These are phyloP conservation scores for Cataglyphis cursor DNA, from an alignment of 2,888 invertebrate species.

Conservation along the genomic window DNA sequence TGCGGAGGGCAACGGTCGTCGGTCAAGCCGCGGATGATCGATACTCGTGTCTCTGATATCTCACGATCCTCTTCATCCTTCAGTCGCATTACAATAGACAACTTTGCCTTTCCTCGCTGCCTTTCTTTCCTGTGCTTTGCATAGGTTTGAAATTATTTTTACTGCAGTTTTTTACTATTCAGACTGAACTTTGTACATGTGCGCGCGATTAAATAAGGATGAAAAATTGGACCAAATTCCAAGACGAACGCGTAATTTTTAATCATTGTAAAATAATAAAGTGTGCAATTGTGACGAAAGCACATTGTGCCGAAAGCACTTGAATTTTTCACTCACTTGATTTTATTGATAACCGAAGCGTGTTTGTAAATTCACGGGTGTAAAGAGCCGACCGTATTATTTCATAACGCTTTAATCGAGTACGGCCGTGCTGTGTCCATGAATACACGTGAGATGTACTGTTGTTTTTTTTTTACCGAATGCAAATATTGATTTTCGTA, in stretches of 20 bases:
- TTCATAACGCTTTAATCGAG: constrained; percentile 51
- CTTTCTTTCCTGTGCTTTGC: neutral
- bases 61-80: constrained; percentile 19
- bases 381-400: constrained; percentile 35
- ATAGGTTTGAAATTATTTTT: neutral
- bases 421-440: neutral
- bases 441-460: neutral
- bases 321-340: constrained; percentile 21
- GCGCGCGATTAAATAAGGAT: neutral
- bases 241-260: neutral
- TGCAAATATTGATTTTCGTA: constrained; percentile 70
- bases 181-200: neutral
- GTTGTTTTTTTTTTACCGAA: constrained; percentile 8
- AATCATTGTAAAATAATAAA: constrained; percentile 22
- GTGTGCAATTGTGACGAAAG: neutral
- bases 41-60: constrained; percentile 32
- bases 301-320: neutral
- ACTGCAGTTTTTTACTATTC: neutral
- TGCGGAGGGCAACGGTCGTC: constrained; percentile 41
- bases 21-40: constrained; percentile 38
- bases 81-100: constrained; percentile 12
- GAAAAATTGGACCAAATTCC: neutral
- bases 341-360: constrained; percentile 25
- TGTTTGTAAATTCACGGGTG: constrained; percentile 26
- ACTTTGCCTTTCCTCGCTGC: neutral